Base-by-base conservation (phyloP, 2,797 vertebrate species). In the Sparus aurata region DNA sequence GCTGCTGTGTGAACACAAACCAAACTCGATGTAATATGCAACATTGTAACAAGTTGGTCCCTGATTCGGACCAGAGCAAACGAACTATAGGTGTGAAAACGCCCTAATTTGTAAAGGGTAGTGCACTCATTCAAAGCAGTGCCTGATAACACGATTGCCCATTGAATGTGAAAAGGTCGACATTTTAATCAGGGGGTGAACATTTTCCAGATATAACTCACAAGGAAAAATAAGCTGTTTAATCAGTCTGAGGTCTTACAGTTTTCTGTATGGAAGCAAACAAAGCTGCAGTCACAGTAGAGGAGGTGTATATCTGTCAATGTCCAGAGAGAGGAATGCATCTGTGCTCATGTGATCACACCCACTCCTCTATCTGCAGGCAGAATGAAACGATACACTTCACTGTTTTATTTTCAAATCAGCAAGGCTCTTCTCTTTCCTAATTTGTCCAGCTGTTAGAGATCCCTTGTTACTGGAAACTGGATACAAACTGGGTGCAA, bases 161-260 rank as follows among this genome's bases (percentile, higher is more conserved):
- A 45, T 18, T 16, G 41, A 59, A 49, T 60, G 72, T 66, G 70
- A 66, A 71, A 79, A 83, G 79, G 77, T 73, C 75, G 49, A 57
- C 60, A n/a, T 67, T 72, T 76, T 74, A 75, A 80, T 78, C 70
- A 62, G 64, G 17, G 67, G 53, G 55, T 69, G 5, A 73, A 85
- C 61, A 58, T 49, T 34, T 22, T 60, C 9, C 12, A 61, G 12
- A 11, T 47, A 53, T 1, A 71, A 43, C 17, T 58, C 25, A 50
- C 22, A 7, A 43, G 13, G 46, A 23, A 52, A 74, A 61, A 59
- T 34, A 54, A 88, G 70, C 76, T 71, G 70, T 67, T 82, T 49
- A 38, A 41, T 12, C 38, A 34, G 43, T 38, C 59, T 17, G 41
- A 72, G 34, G 50, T 43, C 13, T 58, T 45, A 2, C 43, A 30